Evolutionary conservation across 2,888 invertebrate species (phyloP).

Genomic region (Beris chalybata): DNA sequence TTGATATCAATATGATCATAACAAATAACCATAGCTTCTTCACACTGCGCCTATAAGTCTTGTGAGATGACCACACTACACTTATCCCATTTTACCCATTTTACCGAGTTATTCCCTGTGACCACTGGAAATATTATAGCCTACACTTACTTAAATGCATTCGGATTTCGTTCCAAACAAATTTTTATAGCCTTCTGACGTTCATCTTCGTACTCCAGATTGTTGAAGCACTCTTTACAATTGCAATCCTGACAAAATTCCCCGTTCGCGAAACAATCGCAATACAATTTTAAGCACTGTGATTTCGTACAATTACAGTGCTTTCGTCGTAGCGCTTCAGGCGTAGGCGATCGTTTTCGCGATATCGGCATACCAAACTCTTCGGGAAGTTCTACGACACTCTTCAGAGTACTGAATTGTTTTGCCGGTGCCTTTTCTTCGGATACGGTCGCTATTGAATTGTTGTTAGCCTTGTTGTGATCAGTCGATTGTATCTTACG

Average conservation of each 20-base stretch:
- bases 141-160: constrained; percentile 75
- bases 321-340: constrained; percentile 66
- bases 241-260: constrained; percentile 99
- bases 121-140: too few relatives aligned
- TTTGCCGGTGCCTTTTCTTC: constrained; percentile 44
- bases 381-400: constrained; percentile 20
- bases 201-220: constrained; percentile 92
- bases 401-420: constrained; percentile 40
- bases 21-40: too few relatives aligned
- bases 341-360: constrained; percentile 38
- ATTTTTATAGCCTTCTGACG: constrained; percentile 91
- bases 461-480: neutral
- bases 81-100: too few relatives aligned
- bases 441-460: neutral
- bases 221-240: constrained; percentile 96
- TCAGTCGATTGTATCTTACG: neutral
- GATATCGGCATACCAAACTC: constrained; percentile 36
- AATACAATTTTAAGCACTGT: constrained; percentile 96
- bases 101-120: too few relatives aligned
- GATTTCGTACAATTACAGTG: constrained; percentile 99
- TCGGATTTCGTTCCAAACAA: constrained; percentile 94
- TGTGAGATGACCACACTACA: too few relatives aligned
- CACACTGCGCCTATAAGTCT: too few relatives aligned
- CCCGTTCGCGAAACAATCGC: constrained; percentile 99
- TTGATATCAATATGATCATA: too few relatives aligned